phyloP scores from a whole-genome alignment of 2,113 vertebrate species.

The Rutilus rutilus region DNA sequence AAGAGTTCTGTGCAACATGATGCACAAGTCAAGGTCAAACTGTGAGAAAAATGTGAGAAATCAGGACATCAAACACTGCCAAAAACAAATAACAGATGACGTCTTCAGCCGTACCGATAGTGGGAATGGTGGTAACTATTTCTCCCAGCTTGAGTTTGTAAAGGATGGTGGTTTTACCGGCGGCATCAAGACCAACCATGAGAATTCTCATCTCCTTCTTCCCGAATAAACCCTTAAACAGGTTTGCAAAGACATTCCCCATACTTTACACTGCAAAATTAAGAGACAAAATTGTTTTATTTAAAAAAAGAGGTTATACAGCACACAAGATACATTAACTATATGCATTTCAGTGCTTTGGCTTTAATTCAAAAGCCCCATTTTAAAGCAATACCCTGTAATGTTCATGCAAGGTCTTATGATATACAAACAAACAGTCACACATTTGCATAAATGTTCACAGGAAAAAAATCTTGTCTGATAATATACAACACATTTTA shows the following conservation, averaged over 20 bases:
- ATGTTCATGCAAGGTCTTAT: background rate
- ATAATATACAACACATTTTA: background rate
- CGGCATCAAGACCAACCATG: slow-evolving; percentile 87
- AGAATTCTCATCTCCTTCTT: slow-evolving; percentile 90
- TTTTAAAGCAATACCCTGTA: background rate
- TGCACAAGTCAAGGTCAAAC: slow-evolving; percentile 26
- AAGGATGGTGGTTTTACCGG: slow-evolving; percentile 88
- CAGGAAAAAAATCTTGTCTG: background rate
- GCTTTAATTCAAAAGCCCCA: background rate
- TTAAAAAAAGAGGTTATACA: background rate
- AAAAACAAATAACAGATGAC: background rate
- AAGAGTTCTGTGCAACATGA: slow-evolving; percentile 8
- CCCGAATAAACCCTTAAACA: slow-evolving; percentile 84
- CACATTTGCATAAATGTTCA: background rate
- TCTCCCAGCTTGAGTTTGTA: slow-evolving; percentile 88
- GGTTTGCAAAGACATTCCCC: slow-evolving; percentile 81
- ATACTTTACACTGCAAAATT: slow-evolving; percentile 72
- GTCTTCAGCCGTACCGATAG: slow-evolving; percentile 75
- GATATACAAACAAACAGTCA: background rate
- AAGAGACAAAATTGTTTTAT: background rate
- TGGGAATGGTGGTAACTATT: slow-evolving; percentile 87
- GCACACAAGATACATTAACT: background rate
- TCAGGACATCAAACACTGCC: no score
- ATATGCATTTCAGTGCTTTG: background rate
- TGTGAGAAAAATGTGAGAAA: background rate